Percentiles rank a stretch among this genome's conserved stretches.
phyloP scores from a whole-genome alignment of 2,888 invertebrate genomes.

The Lithophane ornitopus region DNA sequence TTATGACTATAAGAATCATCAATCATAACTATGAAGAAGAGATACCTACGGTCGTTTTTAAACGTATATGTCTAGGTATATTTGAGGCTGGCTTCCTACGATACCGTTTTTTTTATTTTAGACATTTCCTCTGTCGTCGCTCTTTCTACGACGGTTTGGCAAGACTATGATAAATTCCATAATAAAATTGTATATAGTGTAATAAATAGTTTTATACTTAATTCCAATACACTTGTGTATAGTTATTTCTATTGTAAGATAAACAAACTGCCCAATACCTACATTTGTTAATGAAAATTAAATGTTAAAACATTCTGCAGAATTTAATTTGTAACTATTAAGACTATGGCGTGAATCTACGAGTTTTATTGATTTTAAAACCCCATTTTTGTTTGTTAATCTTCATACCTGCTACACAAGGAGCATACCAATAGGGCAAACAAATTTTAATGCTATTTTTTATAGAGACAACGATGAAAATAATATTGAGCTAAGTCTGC shows the following conservation, averaged over 20 bases:
- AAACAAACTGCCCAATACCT: slow-evolving; percentile 64
- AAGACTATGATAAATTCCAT: slow-evolving; percentile 28
- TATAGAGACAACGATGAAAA: background rate
- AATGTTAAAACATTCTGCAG: slow-evolving; percentile 57
- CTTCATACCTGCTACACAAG: background rate
- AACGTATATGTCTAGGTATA: background rate
- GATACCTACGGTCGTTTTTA: background rate
- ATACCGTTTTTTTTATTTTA: background rate
- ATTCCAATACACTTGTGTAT: slow-evolving; percentile 57
- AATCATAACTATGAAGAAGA: background rate
- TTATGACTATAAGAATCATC: too few relatives aligned
- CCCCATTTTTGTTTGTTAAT: background rate
- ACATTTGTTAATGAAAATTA: slow-evolving; percentile 67
- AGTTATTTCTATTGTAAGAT: slow-evolving; percentile 59
- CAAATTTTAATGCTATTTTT: too few relatives aligned
- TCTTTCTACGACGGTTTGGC: background rate
- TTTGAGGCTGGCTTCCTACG: background rate
- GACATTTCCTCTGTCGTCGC: background rate
- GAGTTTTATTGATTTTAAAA: background rate
- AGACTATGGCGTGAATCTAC: background rate
- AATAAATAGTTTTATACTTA: slow-evolving; percentile 62
- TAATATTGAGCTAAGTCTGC: background rate
- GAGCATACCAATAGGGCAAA: background rate
- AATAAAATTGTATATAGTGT: slow-evolving; percentile 64
- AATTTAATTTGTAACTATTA: slow-evolving; percentile 17